A percentile compares a stretch with the other conserved stretches of the same genome.
Evolutionary conservation across 2,888 invertebrate species (phyloP).

Genomic region (Alitta virens): DNA sequence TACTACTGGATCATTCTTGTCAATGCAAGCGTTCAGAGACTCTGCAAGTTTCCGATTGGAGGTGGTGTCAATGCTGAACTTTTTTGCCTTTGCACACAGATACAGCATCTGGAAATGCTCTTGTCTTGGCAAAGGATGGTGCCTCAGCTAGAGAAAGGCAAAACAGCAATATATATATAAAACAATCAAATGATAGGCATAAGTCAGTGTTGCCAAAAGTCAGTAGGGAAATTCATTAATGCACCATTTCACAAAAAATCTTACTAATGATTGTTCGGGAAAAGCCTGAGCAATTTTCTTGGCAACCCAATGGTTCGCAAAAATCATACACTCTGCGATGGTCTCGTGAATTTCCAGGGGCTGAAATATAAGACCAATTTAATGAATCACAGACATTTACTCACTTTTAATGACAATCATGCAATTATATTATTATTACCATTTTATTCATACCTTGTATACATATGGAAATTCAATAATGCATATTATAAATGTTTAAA

Average conservation of each 20-base stretch:
- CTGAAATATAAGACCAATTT: slow-evolving; percentile 15
- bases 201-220: no score
- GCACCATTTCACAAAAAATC: slow-evolving; percentile 67
- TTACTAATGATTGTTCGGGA: slow-evolving; percentile 88
- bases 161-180: neutral
- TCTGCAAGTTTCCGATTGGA: slow-evolving; percentile 50
- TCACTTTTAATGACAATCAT: neutral
- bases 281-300: slow-evolving; percentile 81
- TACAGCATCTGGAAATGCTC: slow-evolving; percentile 49
- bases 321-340: slow-evolving; percentile 99
- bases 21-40: slow-evolving; percentile 48
- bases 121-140: slow-evolving; percentile 52
- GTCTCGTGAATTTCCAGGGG: slow-evolving; percentile 77
- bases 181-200: neutral
- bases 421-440: neutral
- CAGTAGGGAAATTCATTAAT: no score
- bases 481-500: no score
- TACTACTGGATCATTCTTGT: slow-evolving; percentile 46
- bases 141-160: slow-evolving; percentile 39
- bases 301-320: slow-evolving; percentile 88
- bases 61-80: slow-evolving; percentile 43
- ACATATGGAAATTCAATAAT: no score
- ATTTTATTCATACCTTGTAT: no score
- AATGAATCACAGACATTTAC: neutral
- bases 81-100: slow-evolving; percentile 45